Evolutionary conservation across 1,140 invertebrate genomes (phyloP), one percentile per base, ranked within the genome.

Genomic region (Nebria ingens): DNA sequence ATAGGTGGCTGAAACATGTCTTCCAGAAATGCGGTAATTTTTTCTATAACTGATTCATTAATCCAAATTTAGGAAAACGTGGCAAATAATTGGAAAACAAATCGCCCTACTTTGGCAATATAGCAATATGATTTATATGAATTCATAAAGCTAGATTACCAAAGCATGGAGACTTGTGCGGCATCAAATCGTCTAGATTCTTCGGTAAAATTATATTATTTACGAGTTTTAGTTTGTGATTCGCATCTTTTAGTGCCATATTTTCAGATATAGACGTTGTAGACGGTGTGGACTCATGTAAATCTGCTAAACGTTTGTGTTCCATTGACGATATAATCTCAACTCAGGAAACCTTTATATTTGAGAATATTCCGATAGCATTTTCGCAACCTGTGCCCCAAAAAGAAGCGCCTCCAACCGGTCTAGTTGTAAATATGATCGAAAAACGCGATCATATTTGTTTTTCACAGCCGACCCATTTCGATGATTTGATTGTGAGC

Each of bases 81-180:
- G n/a, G n/a, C n/a, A n/a, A n/a, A n/a, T n/a, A n/a, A n/a, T n/a
- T n/a, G n/a, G n/a, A n/a, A n/a, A n/a, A n/a, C n/a, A n/a, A n/a
- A n/a, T n/a, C n/a, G n/a, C n/a, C 53, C 78, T 76, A 79, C 90
- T 93, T 92, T 93, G 90, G 90, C 89, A 87, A 87, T 91, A 85
- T 91, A 91, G 89, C 90, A 91, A 87, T 89, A 88, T 92, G 89
- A 91, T 80, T 78, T 75, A 70, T 65, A 65, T 70, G 66, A 78
- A 73, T 79, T 88, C 87, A 90, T 89, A 90, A 86, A 89, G 87
- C 88, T 90, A 88, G 83, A 89, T 90, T 91, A 91, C 90, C 90
- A 90, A 93, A 91, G 90, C 79, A 85, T 73, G 74, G 65, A 49
- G 38, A 21, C 19, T 20, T 12, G 51, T 42, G 57, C 42, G 21